These are phyloP conservation scores for Coilia nasus DNA, from an alignment of 2,797 vertebrate genomes.

Conservation along the genomic window DNA sequence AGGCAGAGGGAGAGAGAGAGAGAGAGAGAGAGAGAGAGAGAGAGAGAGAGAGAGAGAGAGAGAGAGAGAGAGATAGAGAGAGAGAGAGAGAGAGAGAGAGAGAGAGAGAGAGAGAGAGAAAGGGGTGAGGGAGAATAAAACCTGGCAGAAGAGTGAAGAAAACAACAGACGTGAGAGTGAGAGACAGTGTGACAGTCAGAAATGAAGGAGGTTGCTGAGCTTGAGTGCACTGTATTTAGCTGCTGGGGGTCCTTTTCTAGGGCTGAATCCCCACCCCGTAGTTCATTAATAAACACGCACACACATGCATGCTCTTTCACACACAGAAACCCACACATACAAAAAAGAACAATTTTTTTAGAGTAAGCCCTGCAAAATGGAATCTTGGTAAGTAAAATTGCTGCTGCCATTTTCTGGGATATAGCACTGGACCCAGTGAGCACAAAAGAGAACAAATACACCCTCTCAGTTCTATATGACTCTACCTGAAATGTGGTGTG, in stretches of 20 bases:
- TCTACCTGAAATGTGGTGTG: not conserved
- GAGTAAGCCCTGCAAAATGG: not conserved
- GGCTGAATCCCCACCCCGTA: not conserved
- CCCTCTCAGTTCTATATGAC: not conserved
- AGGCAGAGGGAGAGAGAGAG: not conserved
- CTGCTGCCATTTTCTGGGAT: not conserved
- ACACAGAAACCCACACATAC: not conserved
- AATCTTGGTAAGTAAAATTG: not conserved
- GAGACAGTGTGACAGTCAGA: not conserved
- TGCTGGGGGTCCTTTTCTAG: not conserved
- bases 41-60: conserved; percentile 7
- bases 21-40: too few species aligned
- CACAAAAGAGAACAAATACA: not conserved
- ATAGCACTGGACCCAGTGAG: not conserved
- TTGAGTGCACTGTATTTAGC: not conserved
- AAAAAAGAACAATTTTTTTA: not conserved
- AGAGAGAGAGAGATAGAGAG: conserved; percentile 4
- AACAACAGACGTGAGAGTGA: not conserved
- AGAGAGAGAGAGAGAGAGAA: not conserved
- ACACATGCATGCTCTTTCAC: not conserved
- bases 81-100: conserved; percentile 21
- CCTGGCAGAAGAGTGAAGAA: not conserved
- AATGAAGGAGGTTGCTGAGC: not conserved
- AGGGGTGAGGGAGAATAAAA: not conserved
- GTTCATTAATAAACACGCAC: not conserved